A percentile compares a stretch with the other conserved stretches of the same genome.
These are phyloP conservation scores for Lagria hirta DNA, from an alignment of 2,888 invertebrate species.

Conservation along the genomic window DNA sequence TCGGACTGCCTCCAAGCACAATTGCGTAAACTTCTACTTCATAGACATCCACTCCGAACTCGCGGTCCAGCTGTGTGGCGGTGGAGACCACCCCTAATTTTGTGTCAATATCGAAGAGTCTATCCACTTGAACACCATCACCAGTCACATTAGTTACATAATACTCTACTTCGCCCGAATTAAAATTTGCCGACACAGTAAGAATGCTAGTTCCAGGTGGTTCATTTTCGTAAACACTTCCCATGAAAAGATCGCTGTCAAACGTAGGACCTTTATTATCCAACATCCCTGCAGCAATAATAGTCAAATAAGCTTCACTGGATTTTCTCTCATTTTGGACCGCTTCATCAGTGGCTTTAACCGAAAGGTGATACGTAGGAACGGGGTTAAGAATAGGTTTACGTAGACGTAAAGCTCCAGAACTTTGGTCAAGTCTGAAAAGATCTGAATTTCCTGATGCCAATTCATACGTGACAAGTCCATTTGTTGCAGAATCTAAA, in stretches of 20 bases:
- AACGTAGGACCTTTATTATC: conserved; percentile 60
- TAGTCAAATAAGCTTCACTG: conserved; percentile 82
- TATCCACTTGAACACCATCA: conserved; percentile 75
- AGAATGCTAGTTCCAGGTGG: conserved; percentile 82
- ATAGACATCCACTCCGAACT: conserved; percentile 78
- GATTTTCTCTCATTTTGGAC: conserved; percentile 85
- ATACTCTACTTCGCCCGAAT: conserved; percentile 75
- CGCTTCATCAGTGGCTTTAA: conserved; percentile 90
- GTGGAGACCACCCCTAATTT: conserved; percentile 86
- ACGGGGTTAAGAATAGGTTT: conserved; percentile 64
- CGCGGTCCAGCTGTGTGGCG: conserved; percentile 79
- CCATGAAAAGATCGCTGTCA: conserved; percentile 68
- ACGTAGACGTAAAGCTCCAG: conserved; percentile 71
- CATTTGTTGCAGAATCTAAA: conserved; percentile 88
- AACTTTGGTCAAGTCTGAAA: conserved; percentile 79
- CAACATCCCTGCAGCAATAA: conserved; percentile 68
- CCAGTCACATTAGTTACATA: conserved; percentile 86
- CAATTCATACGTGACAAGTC: conserved; percentile 87
- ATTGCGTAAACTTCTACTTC: conserved; percentile 85
- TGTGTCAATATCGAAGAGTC: conserved; percentile 88
- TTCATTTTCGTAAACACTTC: conserved; percentile 87
- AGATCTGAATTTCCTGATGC: conserved; percentile 76
- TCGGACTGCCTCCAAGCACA: conserved; percentile 69
- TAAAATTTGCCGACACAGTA: conserved; percentile 72
- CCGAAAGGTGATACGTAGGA: conserved; percentile 77